These are phyloP conservation scores for Diorhabda elongata DNA, from an alignment of 1,140 invertebrate genomes.

Conservation along the genomic window DNA sequence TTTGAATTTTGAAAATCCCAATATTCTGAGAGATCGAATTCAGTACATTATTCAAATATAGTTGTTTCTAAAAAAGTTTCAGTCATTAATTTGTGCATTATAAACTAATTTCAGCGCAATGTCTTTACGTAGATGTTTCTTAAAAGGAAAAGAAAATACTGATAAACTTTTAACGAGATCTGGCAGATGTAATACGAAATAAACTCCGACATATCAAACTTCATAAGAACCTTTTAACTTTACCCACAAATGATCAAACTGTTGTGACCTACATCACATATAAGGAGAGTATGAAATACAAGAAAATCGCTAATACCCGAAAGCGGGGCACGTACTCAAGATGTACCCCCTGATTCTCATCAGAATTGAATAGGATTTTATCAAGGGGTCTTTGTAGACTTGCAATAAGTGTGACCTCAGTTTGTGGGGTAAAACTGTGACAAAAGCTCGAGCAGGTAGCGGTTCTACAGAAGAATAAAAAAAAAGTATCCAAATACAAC, in stretches of 20 bases:
- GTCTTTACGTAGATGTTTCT: too few relatives aligned
- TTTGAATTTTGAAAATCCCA: too few relatives aligned
- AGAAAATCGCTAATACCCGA: not conserved
- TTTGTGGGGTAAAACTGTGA: not conserved
- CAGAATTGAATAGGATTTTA: not conserved
- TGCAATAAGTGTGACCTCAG: conserved; percentile 1
- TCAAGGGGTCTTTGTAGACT: not conserved
- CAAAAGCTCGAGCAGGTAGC: conserved; percentile 1
- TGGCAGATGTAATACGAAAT: not conserved
- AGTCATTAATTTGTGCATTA: too few relatives aligned
- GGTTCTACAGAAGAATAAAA: not conserved
- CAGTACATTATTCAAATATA: too few relatives aligned
- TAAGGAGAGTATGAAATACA: not conserved
- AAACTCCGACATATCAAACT: not conserved
- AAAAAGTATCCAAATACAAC: not conserved
- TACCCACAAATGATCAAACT: conserved; percentile 2
- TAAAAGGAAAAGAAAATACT: not conserved
- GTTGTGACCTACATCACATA: conserved; percentile 1
- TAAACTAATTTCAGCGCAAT: too few relatives aligned
- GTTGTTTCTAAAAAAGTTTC: too few relatives aligned
- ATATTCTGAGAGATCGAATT: too few relatives aligned
- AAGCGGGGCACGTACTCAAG: not conserved
- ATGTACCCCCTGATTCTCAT: conserved; percentile 1
- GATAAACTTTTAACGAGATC: not conserved
- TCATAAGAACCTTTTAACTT: conserved; percentile 3